Base-by-base conservation (phyloP, 2,888 invertebrate genomes). In the Amphimallon solstitiale region DNA sequence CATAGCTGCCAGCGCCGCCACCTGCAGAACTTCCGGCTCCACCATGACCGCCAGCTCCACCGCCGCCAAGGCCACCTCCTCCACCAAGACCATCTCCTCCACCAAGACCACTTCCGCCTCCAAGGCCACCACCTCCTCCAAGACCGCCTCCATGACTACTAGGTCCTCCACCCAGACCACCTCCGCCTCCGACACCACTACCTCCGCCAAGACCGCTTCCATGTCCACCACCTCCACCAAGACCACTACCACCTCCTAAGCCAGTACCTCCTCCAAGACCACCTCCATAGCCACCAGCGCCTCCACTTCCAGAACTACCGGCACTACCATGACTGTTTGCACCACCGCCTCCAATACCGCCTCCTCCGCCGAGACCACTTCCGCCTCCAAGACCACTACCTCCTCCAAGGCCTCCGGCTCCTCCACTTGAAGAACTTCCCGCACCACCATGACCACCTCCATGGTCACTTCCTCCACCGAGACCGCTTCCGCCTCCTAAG, bases 41-140 rank as follows among this genome's bases (percentile, higher is more conserved):
- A 5, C 19, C 81, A 81, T 77, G 78, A 83, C 83, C 81, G 82
- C 84, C 84, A n/a, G n/a, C n/a, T n/a, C n/a, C n/a, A 10, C 48
- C 48, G 2, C 46, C 48, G 9, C 48, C 46, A 12, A 34, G 29
- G 19, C 45, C 46, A n/a, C 48, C 23, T 6, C 80, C 79, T 77
- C 68, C 66, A 40, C 56, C 61, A 45, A 66, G 63, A 35, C 69
- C 69, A 40, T 68, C 68, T 48, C 64, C 64, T 40, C 10, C 15
- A 12, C 48, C 23, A 23, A 35, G 35, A 5, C 23, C 49, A 15
- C 10, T 29, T 9, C 23, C 48, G 15, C 52, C 60, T 43, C 38
- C 49, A 38, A 38, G 60, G 19, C 66, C 60, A 23, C 46, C 48
- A 23, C 23, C 49, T 29, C 35, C 17, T 10, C 59, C 82, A 81